These are phyloP conservation scores for Chelonoidis abingdonii DNA, from an alignment of 2,113 vertebrate species.

Conservation along the genomic window DNA sequence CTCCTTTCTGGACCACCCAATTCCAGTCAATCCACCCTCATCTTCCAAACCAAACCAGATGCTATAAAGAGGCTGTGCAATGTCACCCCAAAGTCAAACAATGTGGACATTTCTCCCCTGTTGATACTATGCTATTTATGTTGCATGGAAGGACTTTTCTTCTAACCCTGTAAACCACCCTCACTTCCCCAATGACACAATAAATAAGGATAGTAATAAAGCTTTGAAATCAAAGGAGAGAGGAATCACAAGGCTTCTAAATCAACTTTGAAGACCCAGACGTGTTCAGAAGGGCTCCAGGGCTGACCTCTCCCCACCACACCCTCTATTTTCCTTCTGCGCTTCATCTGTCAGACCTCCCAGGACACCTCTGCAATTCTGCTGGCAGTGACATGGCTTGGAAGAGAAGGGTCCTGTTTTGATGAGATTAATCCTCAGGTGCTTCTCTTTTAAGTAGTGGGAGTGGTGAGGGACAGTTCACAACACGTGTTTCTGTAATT, in stretches of 20 bases:
- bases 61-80: neutral
- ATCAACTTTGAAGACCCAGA: neutral
- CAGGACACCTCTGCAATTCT: neutral
- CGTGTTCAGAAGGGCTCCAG: neutral
- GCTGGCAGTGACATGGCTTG: neutral
- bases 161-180: neutral
- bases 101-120: too few species aligned
- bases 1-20: neutral
- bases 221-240: neutral
- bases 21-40: neutral
- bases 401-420: neutral
- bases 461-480: slow-evolving; percentile 43
- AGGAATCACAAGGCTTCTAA: neutral
- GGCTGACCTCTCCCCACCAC: neutral
- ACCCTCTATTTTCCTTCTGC: neutral
- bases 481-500: slow-evolving; percentile 28
- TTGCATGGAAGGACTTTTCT: neutral
- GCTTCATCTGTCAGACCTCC: neutral
- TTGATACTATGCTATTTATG: too few species aligned
- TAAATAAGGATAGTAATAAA: neutral
- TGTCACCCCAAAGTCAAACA: neutral
- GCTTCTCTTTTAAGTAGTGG: neutral
- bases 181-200: neutral
- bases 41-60: neutral
- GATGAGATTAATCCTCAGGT: neutral